A percentile compares a stretch with the other conserved stretches of the same genome.
Conservation (phyloP, 2,113 vertebrate genomes). For the Coryphaenoides rupestris region DNA sequence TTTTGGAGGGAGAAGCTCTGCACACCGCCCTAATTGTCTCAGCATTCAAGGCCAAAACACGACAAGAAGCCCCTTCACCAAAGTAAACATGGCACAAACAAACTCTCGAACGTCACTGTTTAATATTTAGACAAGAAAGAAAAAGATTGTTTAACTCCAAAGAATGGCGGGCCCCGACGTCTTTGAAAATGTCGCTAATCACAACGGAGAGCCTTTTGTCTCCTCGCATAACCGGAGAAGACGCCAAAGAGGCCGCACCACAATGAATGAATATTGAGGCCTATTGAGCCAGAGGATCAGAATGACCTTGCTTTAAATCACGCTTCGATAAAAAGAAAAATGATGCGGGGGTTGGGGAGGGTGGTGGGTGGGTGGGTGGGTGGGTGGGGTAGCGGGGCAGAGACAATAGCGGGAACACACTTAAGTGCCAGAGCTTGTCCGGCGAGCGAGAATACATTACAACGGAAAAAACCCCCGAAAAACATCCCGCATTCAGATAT, state of each 20-base stretch:
- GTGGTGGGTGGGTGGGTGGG: slow-evolving; percentile 20
- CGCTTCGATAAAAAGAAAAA: slow-evolving; percentile 68
- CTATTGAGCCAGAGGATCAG: slow-evolving; percentile 77
- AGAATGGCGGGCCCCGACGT: slow-evolving; percentile 49
- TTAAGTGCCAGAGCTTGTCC: slow-evolving; percentile 64
- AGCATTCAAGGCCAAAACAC: slow-evolving; percentile 47
- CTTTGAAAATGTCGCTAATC: slow-evolving; percentile 67
- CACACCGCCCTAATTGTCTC: slow-evolving; percentile 47
- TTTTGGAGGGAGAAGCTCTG: slow-evolving; percentile 10
- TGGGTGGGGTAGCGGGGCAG: no score
- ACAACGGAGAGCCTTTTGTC: slow-evolving; percentile 75
- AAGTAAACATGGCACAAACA: slow-evolving; percentile 53
- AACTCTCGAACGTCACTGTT: not conserved
- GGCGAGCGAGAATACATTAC: slow-evolving; percentile 59
- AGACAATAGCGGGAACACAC: slow-evolving; percentile 61
- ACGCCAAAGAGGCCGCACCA: slow-evolving; percentile 68
- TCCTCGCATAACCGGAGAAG: slow-evolving; percentile 68
- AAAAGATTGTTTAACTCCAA: slow-evolving; percentile 62
- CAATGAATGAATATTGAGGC: slow-evolving; percentile 77
- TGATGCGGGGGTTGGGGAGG: slow-evolving; percentile 46
- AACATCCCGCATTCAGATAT: slow-evolving; percentile 52
- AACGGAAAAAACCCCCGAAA: no score
- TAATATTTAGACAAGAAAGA: slow-evolving; percentile 15
- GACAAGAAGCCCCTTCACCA: slow-evolving; percentile 32
- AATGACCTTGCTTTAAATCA: slow-evolving; percentile 79